Evolutionary conservation across 2,113 vertebrate species (phyloP), one percentile per base, ranked within the genome.

Genomic region (Perca schrenkii): DNA sequence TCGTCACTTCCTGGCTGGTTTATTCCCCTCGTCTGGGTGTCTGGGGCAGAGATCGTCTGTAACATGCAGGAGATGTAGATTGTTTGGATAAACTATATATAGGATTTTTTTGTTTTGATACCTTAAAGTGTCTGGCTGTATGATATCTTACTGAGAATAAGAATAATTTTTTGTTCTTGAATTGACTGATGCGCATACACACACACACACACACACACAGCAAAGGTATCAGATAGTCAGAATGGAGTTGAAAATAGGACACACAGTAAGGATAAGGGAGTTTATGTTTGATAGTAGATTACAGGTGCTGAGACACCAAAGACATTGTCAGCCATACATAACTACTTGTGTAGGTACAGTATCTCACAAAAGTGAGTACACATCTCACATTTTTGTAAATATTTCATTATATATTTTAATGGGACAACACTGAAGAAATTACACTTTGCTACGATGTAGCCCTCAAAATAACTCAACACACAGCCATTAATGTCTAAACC

Each of bases 1-100:
- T 61, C 77, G 75, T 85, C 82, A 56, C 80, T 83, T 34, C 62
- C 50, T 58, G 66, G 72, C 73, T 82, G 71, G 50, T 83, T 88
- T 56, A 78, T 76, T 82, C 43, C 58, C 14, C 34, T 60, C 31
- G 52, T 83, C 62, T 90, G 75, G 70, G 31, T 69, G 70, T 89
- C 25, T 40, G 52, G 61, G 47, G 53, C 54, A 69, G 57, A 71
- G 54, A 50, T 54, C 1, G 10, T 86, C 43, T 69, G 11, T 5
- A 56, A 25, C 25, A 4, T n/a, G 22, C 12, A 52, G 69, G 34
- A 65, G 47, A 49, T 71, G 62, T 14, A 14, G 7, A 19, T 28
- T 75, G 71, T 68, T 63, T 79, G 60, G 49, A 64, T 65, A 54
- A 43, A 21, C 31, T 67, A 28, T 49, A 65, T 65, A 40, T 72